phyloP scores from a whole-genome alignment of 2,797 vertebrate species.

The Tauraco hartlaubi region DNA sequence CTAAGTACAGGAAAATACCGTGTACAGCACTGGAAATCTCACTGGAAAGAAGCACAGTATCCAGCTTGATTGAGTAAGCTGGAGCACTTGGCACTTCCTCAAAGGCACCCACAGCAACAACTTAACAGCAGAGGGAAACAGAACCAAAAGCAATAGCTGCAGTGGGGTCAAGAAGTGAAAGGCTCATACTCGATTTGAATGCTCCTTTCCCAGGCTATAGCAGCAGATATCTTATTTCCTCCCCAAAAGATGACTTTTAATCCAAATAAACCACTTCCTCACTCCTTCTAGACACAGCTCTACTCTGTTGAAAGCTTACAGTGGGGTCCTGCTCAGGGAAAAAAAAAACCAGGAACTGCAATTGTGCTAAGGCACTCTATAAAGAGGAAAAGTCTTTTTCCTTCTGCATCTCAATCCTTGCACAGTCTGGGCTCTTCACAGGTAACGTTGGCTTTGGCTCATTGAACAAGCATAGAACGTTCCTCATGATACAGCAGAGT shows the following conservation, averaged over 20 bases:
- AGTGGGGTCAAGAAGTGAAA: background rate
- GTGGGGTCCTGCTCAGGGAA: background rate
- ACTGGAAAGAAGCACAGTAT: background rate
- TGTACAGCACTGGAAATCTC: background rate
- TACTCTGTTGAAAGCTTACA: background rate
- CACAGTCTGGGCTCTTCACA: background rate
- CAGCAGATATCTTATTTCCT: background rate
- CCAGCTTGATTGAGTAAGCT: accelerated
- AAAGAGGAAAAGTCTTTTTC: background rate
- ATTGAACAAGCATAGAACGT: background rate
- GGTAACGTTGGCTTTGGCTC: background rate
- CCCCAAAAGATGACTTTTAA: background rate
- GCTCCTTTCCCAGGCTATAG: background rate
- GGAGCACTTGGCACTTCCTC: background rate
- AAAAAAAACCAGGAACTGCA: background rate
- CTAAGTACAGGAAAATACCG: background rate
- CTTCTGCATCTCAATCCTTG: background rate
- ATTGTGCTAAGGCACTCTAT: background rate
- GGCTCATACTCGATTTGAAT: accelerated
- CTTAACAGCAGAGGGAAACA: background rate
- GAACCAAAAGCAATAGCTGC: background rate
- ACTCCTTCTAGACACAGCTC: background rate
- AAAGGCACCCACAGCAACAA: background rate
- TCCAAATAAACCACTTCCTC: background rate
- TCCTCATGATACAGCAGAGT: background rate